Conservation (phyloP, 2,113 vertebrate species). For the Bambusicola thoracicus region DNA sequence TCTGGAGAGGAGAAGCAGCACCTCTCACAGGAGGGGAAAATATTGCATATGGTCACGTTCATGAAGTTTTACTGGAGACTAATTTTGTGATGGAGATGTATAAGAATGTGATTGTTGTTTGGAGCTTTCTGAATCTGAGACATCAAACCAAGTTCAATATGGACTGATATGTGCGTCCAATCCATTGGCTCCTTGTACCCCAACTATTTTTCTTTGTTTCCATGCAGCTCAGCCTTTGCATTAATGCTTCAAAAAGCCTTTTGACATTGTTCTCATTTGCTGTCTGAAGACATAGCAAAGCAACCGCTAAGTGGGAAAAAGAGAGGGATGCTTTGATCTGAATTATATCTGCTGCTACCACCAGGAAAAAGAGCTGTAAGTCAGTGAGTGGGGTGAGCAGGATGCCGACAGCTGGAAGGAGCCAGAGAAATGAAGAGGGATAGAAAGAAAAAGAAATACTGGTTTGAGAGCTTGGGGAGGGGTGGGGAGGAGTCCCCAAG, state of each 20-base stretch:
- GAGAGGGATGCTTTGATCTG: not conserved
- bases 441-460: conserved; percentile 72
- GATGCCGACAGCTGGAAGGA: conserved; percentile 58
- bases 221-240: not conserved
- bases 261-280: not conserved
- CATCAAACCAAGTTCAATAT: not conserved
- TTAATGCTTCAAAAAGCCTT: not conserved
- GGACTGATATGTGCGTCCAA: fast-evolving
- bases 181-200: not conserved
- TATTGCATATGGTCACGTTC: fast-evolving
- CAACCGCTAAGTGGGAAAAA: not conserved
- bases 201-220: not conserved
- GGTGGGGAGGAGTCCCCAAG: conserved; percentile 10
- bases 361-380: not conserved
- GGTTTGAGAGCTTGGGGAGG: conserved; percentile 28
- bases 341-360: not conserved
- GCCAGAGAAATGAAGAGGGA: conserved; percentile 68
- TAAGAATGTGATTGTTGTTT: fast-evolving
- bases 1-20: not conserved
- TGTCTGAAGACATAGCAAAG: not conserved
- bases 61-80: not conserved
- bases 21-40: not conserved
- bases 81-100: not conserved
- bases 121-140: not conserved
- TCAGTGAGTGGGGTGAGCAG: not conserved